A percentile compares a stretch with the other conserved stretches of the same genome.
Conservation (phyloP, 2,888 invertebrate genomes). For the Luperina testacea region DNA sequence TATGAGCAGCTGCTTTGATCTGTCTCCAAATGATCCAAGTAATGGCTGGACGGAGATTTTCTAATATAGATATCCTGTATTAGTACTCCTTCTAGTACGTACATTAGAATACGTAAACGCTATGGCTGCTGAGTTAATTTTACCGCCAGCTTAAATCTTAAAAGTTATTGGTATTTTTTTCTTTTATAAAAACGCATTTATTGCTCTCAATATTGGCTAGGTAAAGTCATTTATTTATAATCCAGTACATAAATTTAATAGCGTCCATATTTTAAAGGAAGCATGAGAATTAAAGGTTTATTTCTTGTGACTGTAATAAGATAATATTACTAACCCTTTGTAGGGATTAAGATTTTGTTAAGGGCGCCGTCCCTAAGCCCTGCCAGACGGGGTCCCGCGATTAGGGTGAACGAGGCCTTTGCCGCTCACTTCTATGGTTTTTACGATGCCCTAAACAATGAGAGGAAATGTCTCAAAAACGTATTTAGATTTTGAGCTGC, state of each 20-base stretch:
- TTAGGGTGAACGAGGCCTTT: slow-evolving; percentile 78
- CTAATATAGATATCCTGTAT: slow-evolving; percentile 68
- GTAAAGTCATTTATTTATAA: slow-evolving; percentile 6
- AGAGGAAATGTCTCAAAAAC: slow-evolving; percentile 68
- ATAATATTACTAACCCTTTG: slow-evolving; percentile 90
- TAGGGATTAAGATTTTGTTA: slow-evolving; percentile 90
- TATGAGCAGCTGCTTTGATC: slow-evolving; percentile 81
- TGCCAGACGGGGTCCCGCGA: slow-evolving; percentile 83
- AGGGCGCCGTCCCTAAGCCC: slow-evolving; percentile 85
- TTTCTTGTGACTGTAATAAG: slow-evolving; percentile 88
- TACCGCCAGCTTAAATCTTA: slow-evolving; percentile 14
- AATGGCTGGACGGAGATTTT: slow-evolving; percentile 61
- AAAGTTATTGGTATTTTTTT: slow-evolving; percentile 18
- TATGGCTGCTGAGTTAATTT: slow-evolving; percentile 25
- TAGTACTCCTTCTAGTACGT: slow-evolving; percentile 32
- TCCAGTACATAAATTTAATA: slow-evolving; percentile 41
- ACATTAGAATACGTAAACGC: slow-evolving; percentile 24
- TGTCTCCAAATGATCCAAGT: slow-evolving; percentile 65
- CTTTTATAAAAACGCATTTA: neutral
- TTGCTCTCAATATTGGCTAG: slow-evolving; percentile 3
- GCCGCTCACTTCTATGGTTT: slow-evolving; percentile 85
- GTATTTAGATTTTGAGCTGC: slow-evolving; percentile 63
- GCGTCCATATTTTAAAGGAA: slow-evolving; percentile 80
- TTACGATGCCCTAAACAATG: slow-evolving; percentile 81
- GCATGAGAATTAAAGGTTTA: slow-evolving; percentile 85